A percentile compares a stretch with the other conserved stretches of the same genome.
Evolutionary conservation across 2,113 vertebrate genomes (phyloP).

Genomic region (Peromyscus leucopus): DNA sequence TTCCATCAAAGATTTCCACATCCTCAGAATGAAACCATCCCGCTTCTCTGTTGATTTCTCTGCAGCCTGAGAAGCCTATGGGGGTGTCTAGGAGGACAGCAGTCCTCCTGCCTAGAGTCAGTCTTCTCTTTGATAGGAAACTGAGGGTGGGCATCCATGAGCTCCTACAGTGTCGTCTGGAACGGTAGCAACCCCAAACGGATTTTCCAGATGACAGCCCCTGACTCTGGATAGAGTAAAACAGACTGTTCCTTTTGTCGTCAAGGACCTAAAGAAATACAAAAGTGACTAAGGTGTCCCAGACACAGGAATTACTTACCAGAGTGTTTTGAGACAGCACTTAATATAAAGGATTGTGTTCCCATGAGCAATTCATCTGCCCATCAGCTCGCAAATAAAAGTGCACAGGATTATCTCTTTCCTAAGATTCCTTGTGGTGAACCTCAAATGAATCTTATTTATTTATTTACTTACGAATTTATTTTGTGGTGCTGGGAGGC

Average conservation of each 20-base stretch:
- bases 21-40: neutral
- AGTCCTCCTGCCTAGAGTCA: slow-evolving; percentile 7
- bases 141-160: neutral
- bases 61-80: slow-evolving; percentile 1
- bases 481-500: neutral
- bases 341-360: neutral
- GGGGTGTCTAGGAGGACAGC: neutral
- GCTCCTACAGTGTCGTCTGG: neutral
- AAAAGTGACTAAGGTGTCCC: slow-evolving; percentile 57
- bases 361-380: neutral
- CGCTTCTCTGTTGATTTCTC: neutral
- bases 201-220: slow-evolving; percentile 23
- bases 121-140: slow-evolving; percentile 34
- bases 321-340: neutral
- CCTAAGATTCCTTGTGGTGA: neutral
- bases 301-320: slow-evolving; percentile 28
- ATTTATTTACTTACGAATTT: neutral
- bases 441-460: slow-evolving; percentile 40
- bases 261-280: slow-evolving; percentile 58
- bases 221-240: slow-evolving; percentile 36
- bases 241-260: slow-evolving; percentile 57
- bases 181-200: neutral
- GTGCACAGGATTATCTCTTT: neutral
- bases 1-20: neutral
- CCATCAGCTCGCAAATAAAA: neutral